A percentile compares a stretch with the other conserved stretches of the same genome.
Evolutionary conservation across 2,113 vertebrate species (phyloP).

Genomic region (Rynchops niger): DNA sequence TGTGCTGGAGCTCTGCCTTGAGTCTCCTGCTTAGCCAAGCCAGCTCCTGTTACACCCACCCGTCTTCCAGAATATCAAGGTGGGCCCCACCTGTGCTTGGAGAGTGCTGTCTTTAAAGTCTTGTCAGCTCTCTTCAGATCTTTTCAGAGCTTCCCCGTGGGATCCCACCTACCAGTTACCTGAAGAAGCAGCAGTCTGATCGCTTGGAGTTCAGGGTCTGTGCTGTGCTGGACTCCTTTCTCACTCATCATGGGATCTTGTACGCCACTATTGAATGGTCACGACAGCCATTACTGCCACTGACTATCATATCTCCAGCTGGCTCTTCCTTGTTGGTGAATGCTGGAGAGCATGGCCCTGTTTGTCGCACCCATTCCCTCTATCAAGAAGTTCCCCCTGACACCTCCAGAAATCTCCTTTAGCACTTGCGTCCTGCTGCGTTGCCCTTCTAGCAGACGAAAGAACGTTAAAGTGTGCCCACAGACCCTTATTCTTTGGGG

Average conservation of each 20-base stretch:
- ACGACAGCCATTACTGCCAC: not conserved
- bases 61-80: not conserved
- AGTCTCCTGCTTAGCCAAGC: not conserved
- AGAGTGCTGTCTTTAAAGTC: not conserved
- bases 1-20: not conserved
- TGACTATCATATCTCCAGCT: accelerated
- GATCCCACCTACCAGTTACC: not conserved
- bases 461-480: not conserved
- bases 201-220: not conserved
- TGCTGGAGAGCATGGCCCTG: not conserved
- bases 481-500: no score
- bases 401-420: not conserved
- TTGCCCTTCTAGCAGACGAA: not conserved
- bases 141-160: not conserved
- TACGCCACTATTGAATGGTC: not conserved
- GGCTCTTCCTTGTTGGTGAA: not conserved
- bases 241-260: not conserved
- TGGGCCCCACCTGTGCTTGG: not conserved
- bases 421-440: not conserved
- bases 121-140: not conserved
- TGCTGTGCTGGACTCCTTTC: not conserved
- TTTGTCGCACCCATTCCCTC: not conserved
- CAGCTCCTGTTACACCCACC: not conserved
- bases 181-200: not conserved
- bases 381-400: not conserved